Percentiles rank a stretch among this genome's conserved stretches.
Evolutionary conservation across 53 echinoderm and acorn worm species (phyloP).

Genomic region (Paracentrotus lividus): DNA sequence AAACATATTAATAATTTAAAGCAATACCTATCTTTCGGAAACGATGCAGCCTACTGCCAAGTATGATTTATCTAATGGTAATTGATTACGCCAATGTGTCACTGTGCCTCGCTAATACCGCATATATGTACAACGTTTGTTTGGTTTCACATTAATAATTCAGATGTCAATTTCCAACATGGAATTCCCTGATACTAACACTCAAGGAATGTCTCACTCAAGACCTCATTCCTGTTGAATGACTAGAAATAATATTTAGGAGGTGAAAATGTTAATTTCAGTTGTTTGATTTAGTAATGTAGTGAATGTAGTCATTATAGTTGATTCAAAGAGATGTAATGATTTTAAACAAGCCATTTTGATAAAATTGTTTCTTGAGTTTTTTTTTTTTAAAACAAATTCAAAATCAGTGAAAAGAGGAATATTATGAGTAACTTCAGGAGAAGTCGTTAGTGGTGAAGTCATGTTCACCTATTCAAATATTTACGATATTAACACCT

Average conservation of each 20-base stretch:
- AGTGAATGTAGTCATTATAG: no score
- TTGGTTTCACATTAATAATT: neutral
- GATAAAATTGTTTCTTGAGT: no score
- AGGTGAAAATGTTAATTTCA: no score
- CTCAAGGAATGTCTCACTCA: neutral
- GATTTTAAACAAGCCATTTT: no score
- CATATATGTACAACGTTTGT: neutral
- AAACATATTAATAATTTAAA: neutral
- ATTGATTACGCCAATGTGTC: conserved; percentile 44
- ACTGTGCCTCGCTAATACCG: neutral
- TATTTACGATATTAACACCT: no score
- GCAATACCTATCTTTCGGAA: neutral
- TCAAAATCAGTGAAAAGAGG: no score
- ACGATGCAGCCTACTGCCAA: neutral
- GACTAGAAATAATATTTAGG: neutral
- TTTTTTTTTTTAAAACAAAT: no score
- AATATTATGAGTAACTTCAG: no score
- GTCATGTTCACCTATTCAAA: neutral
- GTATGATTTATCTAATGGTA: conserved; percentile 28
- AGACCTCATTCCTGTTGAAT: neutral
- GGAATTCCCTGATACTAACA: neutral
- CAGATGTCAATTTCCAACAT: neutral
- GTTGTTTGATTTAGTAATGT: no score
- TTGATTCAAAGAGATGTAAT: no score
- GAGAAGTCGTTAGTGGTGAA: neutral